Conservation (phyloP, 2,888 invertebrate species). For the Agrilus biguttatus region DNA sequence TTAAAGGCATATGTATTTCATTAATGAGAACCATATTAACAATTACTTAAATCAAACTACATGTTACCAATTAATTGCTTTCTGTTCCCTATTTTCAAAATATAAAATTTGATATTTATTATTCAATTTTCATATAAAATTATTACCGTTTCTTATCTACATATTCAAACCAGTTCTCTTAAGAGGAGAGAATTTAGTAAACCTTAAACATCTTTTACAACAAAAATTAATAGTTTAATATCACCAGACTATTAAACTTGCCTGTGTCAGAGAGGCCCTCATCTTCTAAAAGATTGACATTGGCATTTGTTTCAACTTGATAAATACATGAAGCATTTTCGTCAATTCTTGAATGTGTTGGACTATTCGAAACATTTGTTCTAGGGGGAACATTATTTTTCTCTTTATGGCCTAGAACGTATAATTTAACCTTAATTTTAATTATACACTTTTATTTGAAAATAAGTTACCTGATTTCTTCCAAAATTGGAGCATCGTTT, state of each 20-base stretch:
- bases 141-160: too few species aligned
- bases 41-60: too few species aligned
- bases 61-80: too few species aligned
- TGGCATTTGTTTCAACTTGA: constrained; percentile 9
- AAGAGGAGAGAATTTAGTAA: too few species aligned
- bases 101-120: too few species aligned
- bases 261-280: constrained; percentile 27
- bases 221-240: background rate
- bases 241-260: constrained; percentile 7
- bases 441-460: too few species aligned
- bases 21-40: too few species aligned
- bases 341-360: constrained; percentile 8
- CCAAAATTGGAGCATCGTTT: constrained; percentile 59
- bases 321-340: constrained; percentile 9
- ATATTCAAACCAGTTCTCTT: too few species aligned
- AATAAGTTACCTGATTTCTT: constrained; percentile 48
- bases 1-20: too few species aligned
- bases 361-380: constrained; percentile 9
- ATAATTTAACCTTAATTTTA: constrained; percentile 8
- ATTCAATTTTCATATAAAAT: too few species aligned
- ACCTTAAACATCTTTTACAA: background rate
- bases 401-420: constrained; percentile 18
- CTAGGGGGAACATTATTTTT: constrained; percentile 10
- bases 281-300: constrained; percentile 19
- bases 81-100: too few species aligned